Percentiles rank a stretch among this genome's conserved stretches.
These are phyloP conservation scores for Aplocera efformata DNA, from an alignment of 2,888 invertebrate species.

Conservation along the genomic window DNA sequence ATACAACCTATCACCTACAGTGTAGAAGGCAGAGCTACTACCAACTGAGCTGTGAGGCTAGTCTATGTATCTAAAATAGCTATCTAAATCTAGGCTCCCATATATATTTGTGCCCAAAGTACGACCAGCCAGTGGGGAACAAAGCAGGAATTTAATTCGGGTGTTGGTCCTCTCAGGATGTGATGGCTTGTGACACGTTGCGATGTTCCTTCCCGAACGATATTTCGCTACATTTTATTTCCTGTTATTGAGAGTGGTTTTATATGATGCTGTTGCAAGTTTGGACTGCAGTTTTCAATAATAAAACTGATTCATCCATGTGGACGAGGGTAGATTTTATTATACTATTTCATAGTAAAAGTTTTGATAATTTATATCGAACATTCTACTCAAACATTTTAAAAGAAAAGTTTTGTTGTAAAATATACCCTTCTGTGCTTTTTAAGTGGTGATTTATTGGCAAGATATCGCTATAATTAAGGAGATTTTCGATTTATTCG, in stretches of 20 bases:
- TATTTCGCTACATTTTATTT: slow-evolving; percentile 56
- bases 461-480: slow-evolving; percentile 20
- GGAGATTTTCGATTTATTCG: slow-evolving; percentile 16
- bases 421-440: slow-evolving; percentile 15
- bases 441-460: slow-evolving; percentile 13
- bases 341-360: no score
- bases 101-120: slow-evolving; percentile 39
- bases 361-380: no score
- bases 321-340: slow-evolving; percentile 3
- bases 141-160: slow-evolving; percentile 73
- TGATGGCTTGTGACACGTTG: slow-evolving; percentile 63
- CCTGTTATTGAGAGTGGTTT: slow-evolving; percentile 43
- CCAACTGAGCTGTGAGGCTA: no score
- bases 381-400: neutral
- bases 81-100: no score
- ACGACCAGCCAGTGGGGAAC: slow-evolving; percentile 40
- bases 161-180: slow-evolving; percentile 54
- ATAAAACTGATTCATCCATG: slow-evolving; percentile 12
- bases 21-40: no score
- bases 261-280: slow-evolving; percentile 43
- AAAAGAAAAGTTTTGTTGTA: no score
- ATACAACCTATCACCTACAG: no score
- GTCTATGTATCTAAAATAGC: no score
- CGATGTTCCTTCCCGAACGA: slow-evolving; percentile 46
- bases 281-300: slow-evolving; percentile 26